A percentile compares a stretch with the other conserved stretches of the same genome.
Conservation (phyloP, 1,140 invertebrate genomes). For the Elymnias hypermnestra region DNA sequence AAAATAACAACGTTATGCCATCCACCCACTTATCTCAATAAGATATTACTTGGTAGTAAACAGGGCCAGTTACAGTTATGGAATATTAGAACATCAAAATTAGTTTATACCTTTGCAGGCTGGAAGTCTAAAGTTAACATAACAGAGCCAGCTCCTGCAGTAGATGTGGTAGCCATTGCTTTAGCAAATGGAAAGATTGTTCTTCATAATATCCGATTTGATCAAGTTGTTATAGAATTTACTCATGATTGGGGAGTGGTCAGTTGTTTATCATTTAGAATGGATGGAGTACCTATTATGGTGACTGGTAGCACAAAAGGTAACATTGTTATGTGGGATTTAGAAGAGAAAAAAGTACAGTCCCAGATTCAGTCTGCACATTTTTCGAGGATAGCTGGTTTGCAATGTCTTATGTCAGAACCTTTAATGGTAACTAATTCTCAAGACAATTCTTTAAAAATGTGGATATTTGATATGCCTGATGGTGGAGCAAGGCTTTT, state of each 20-base stretch:
- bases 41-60: slow-evolving; percentile 93
- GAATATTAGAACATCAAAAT: slow-evolving; percentile 89
- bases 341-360: slow-evolving; percentile 88
- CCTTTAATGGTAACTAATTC: slow-evolving; percentile 94
- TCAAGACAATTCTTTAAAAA: slow-evolving; percentile 95
- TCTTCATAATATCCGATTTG: slow-evolving; percentile 92
- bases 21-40: slow-evolving; percentile 95
- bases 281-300: slow-evolving; percentile 92
- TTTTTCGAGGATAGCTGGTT: slow-evolving; percentile 82
- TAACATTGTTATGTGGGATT: slow-evolving; percentile 95
- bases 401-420: slow-evolving; percentile 90
- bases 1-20: slow-evolving; percentile 88
- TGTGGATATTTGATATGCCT: slow-evolving; percentile 97
- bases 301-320: slow-evolving; percentile 86
- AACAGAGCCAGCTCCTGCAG: slow-evolving; percentile 89
- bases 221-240: slow-evolving; percentile 91
- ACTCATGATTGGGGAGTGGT: slow-evolving; percentile 95
- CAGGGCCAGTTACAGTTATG: slow-evolving; percentile 93
- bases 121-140: slow-evolving; percentile 84
- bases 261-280: slow-evolving; percentile 89
- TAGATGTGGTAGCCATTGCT: slow-evolving; percentile 93
- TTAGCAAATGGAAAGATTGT: slow-evolving; percentile 88
- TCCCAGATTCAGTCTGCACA: slow-evolving; percentile 89
- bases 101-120: slow-evolving; percentile 88
- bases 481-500: slow-evolving; percentile 92